These are phyloP conservation scores for Pyrrhura leucotis DNA, from an alignment of 2,797 vertebrate species.

Conservation along the genomic window DNA sequence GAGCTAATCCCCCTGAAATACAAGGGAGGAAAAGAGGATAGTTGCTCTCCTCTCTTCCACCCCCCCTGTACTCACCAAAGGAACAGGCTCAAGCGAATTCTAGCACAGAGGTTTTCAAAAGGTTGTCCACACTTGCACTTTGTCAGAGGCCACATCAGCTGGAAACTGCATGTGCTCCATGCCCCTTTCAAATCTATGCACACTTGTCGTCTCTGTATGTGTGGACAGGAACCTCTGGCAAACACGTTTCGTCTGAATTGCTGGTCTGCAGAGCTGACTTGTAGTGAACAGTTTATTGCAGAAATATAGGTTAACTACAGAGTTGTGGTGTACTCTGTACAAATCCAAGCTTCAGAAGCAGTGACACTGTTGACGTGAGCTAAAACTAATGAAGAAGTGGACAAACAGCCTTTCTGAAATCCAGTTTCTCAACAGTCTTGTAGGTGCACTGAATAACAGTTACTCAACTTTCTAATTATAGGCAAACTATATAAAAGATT, in stretches of 20 bases:
- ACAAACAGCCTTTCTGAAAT: not conserved
- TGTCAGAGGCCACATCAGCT: not conserved
- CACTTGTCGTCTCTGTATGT: not conserved
- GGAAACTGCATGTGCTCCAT: fast-evolving
- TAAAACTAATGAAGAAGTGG: not conserved
- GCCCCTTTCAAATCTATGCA: not conserved
- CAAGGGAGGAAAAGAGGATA: not conserved
- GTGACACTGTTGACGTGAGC: not conserved
- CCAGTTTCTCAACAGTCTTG: not conserved
- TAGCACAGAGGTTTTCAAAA: not conserved
- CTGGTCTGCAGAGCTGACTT: not conserved
- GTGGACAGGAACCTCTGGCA: not conserved
- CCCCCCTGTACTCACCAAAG: not conserved
- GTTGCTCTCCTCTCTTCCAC: not conserved
- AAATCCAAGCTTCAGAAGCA: not conserved
- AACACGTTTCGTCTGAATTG: not conserved
- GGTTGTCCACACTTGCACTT: not conserved
- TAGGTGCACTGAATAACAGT: not conserved
- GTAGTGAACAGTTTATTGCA: not conserved
- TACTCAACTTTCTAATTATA: not conserved
- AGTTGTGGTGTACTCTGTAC: not conserved
- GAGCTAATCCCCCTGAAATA: not conserved
- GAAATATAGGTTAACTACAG: not conserved
- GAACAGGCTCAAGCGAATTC: not conserved
- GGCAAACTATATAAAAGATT: not conserved